A percentile compares a stretch with the other conserved stretches of the same genome.
Evolutionary conservation across 2,797 vertebrate genomes (phyloP).

Genomic region (Lepidocolaptes lacrymiger): DNA sequence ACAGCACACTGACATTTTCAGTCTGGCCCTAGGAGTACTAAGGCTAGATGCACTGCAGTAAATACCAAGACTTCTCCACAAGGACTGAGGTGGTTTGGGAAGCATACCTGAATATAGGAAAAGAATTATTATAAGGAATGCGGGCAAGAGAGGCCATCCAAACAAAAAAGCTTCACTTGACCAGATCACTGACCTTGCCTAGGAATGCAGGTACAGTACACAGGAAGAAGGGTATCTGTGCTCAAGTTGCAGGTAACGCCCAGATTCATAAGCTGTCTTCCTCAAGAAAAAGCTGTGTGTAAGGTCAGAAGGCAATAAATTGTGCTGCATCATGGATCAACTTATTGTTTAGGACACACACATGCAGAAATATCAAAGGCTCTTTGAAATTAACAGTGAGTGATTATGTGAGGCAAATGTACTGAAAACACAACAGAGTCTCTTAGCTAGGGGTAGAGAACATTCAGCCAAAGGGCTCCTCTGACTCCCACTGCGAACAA

Average conservation of each 20-base stretch:
- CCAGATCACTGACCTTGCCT: background rate
- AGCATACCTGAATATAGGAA: background rate
- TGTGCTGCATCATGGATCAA: background rate
- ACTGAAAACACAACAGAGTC: background rate
- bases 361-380: background rate
- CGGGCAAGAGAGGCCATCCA: background rate
- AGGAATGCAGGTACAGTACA: background rate
- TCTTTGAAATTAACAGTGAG: constrained; percentile 24
- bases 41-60: background rate
- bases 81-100: background rate
- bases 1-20: background rate
- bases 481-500: background rate
- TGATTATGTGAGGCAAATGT: constrained; percentile 2
- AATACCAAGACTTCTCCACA: background rate
- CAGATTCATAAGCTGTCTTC: background rate
- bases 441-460: background rate
- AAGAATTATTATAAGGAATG: background rate
- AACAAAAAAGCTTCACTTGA: background rate
- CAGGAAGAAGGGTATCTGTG: background rate
- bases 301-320: constrained; percentile 16
- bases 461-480: constrained; percentile 7
- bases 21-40: background rate
- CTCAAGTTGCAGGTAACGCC: background rate
- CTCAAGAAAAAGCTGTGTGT: background rate
- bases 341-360: constrained; percentile 23